phyloP scores from a whole-genome alignment of 2,888 invertebrate genomes.

The Lithophane ornitopus region DNA sequence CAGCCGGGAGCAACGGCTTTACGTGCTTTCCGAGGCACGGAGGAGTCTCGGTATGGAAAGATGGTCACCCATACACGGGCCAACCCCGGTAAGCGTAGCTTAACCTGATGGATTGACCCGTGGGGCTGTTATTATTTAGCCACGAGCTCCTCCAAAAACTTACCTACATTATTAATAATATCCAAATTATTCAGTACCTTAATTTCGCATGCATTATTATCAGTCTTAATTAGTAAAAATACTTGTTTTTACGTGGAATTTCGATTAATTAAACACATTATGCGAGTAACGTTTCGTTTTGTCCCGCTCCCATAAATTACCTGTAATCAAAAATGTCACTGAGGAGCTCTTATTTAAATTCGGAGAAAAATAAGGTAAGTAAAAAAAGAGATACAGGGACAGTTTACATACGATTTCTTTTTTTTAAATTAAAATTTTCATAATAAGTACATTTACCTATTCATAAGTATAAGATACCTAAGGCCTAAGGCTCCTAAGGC shows the following conservation, averaged over 20 bases:
- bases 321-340: constrained; percentile 11
- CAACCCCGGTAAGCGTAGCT: too few relatives aligned
- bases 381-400: not conserved
- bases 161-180: not conserved
- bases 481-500: too few relatives aligned
- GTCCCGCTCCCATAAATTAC: not conserved
- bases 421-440: not conserved
- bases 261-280: constrained; percentile 1
- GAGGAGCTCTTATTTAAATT: not conserved
- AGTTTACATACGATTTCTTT: not conserved
- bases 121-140: too few relatives aligned
- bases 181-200: not conserved
- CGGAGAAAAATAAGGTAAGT: constrained; percentile 6
- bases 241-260: not conserved
- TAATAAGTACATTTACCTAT: not conserved
- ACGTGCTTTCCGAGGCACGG: too few relatives aligned
- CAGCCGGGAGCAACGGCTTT: too few relatives aligned
- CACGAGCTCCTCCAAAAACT: too few relatives aligned
- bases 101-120: too few relatives aligned
- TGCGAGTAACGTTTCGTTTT: not conserved
- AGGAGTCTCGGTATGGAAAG: too few relatives aligned
- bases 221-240: not conserved
- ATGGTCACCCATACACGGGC: too few relatives aligned
- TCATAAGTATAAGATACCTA: not conserved
- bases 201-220: not conserved